Evolutionary conservation across 2,113 vertebrate genomes (phyloP).

Genomic region (Bostrychus sinensis): DNA sequence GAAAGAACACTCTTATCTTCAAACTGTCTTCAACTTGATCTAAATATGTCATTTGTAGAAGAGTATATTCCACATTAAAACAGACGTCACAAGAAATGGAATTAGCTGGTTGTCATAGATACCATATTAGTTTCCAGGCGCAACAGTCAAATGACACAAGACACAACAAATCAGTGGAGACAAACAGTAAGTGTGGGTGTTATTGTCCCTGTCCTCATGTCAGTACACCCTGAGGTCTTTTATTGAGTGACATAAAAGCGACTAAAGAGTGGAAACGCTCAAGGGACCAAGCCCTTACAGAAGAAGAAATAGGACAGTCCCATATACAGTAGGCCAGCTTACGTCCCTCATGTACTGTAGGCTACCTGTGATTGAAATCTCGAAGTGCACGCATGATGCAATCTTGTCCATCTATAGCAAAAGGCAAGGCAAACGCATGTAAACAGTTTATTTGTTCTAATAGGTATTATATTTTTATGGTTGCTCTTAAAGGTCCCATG

Average conservation of each 20-base stretch:
- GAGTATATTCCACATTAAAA: not conserved
- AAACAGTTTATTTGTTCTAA: too few species aligned
- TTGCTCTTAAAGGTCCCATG: too few species aligned
- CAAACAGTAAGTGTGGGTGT: conserved; percentile 6
- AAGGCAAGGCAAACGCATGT: too few species aligned
- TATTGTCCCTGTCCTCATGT: not conserved
- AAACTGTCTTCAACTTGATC: too few species aligned
- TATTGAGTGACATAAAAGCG: not conserved
- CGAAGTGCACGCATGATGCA: not conserved
- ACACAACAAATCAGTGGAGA: not conserved
- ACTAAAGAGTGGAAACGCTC: not conserved
- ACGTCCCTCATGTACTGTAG: not conserved
- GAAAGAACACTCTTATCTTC: too few species aligned
- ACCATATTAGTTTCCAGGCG: not conserved
- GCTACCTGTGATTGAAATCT: not conserved
- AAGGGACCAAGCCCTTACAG: not conserved
- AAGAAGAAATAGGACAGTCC: not conserved
- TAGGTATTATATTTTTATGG: too few species aligned
- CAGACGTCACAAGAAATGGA: too few species aligned
- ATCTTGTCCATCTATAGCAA: not conserved
- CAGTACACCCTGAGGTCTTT: not conserved
- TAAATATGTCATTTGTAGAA: not conserved
- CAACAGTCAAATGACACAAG: not conserved
- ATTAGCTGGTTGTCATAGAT: not conserved
- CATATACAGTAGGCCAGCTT: too few species aligned